phyloP scores from a whole-genome alignment of 1,140 invertebrate species.

The Centruroides vittatus region DNA sequence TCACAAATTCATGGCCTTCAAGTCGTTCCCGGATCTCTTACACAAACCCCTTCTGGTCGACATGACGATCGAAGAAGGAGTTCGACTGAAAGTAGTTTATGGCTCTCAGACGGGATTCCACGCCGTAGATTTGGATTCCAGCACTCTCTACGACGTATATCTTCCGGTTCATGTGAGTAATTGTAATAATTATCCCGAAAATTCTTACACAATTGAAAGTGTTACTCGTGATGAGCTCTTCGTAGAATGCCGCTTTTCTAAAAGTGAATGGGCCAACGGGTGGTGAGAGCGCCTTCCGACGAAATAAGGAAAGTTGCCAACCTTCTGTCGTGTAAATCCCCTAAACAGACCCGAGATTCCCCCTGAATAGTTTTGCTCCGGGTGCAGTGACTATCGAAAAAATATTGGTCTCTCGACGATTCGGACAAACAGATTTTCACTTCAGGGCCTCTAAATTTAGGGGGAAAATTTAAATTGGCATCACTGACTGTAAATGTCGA shows the following conservation, averaged over 20 bases:
- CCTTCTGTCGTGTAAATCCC: background rate
- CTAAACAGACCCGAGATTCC: no score
- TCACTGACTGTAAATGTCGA: no score
- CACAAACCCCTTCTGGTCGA: slow-evolving; percentile 85
- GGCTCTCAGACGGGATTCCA: slow-evolving; percentile 96
- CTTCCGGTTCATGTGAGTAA: slow-evolving; percentile 83
- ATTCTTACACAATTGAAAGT: no score
- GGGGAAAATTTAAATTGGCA: no score
- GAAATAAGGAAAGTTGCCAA: background rate
- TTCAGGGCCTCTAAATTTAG: no score
- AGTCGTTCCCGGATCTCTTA: slow-evolving; percentile 59
- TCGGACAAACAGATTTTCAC: no score
- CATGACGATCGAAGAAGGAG: slow-evolving; percentile 94
- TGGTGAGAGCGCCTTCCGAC: background rate
- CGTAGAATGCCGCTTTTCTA: no score
- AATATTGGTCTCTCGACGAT: no score
- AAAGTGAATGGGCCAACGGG: no score
- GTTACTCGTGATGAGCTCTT: no score
- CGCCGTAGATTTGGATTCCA: slow-evolving; percentile 95
- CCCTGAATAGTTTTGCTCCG: no score
- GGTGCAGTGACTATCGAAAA: no score
- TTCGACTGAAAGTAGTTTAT: slow-evolving; percentile 95
- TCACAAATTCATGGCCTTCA: slow-evolving; percentile 99
- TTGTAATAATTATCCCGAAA: background rate
- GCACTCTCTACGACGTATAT: slow-evolving; percentile 94